These are phyloP conservation scores for Junonia oenone DNA, from an alignment of 2,888 invertebrate species.

Conservation along the genomic window DNA sequence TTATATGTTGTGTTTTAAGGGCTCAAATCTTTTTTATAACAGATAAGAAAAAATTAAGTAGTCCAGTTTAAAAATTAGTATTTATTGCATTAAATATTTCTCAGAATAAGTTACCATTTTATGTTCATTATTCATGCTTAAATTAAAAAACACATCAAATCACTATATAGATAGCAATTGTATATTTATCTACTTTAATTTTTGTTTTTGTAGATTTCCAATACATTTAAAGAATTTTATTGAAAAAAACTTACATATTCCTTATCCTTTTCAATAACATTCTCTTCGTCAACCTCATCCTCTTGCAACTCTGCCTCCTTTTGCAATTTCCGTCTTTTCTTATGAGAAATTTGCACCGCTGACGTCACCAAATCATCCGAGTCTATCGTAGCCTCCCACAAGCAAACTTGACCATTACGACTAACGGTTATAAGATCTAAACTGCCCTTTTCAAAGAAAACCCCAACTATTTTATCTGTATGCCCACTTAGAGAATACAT, in stretches of 20 bases:
- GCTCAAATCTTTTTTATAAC: too few relatives aligned
- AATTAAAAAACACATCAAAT: too few relatives aligned
- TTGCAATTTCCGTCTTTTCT: constrained; percentile 58
- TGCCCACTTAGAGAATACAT: constrained; percentile 90
- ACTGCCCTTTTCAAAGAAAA: constrained; percentile 92
- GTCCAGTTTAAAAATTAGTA: too few relatives aligned
- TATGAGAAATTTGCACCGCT: constrained; percentile 71
- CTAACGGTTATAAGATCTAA: constrained; percentile 91
- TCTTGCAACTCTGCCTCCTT: constrained; percentile 81
- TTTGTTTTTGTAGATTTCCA: too few relatives aligned
- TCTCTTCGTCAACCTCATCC: constrained; percentile 82
- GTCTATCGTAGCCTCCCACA: constrained; percentile 92
- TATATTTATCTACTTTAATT: too few relatives aligned
- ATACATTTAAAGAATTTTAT: too few relatives aligned
- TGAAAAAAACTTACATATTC: constrained; percentile 69
- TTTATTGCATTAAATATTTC: too few relatives aligned
- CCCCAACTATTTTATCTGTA: constrained; percentile 89
- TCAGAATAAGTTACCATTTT: too few relatives aligned
- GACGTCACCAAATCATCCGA: constrained; percentile 82
- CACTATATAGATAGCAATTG: too few relatives aligned
- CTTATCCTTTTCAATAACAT: constrained; percentile 77
- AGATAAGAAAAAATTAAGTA: too few relatives aligned
- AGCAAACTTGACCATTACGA: constrained; percentile 89
- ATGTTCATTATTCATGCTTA: too few relatives aligned
- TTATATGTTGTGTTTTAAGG: too few relatives aligned